Evolutionary conservation across 2,888 invertebrate species (phyloP).

Genomic region (Brachynemurus nebulosus): DNA sequence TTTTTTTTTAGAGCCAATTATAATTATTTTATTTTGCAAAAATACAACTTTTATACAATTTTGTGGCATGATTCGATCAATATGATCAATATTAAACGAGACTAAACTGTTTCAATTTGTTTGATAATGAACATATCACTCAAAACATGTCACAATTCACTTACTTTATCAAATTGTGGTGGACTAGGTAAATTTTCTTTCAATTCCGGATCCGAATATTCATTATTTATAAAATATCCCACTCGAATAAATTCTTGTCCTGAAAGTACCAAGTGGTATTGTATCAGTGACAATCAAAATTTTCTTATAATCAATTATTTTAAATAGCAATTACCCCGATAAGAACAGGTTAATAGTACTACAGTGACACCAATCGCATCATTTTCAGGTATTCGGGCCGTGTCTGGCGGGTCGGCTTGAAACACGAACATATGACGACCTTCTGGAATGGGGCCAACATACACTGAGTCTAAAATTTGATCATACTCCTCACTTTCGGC

Average conservation of each 20-base stretch:
- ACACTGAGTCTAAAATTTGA: slow-evolving; percentile 92
- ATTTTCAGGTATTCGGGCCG: slow-evolving; percentile 82
- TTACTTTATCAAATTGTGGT: slow-evolving; percentile 87
- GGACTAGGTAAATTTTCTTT: slow-evolving; percentile 87
- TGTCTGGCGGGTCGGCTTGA: slow-evolving; percentile 91
- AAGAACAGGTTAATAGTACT: slow-evolving; percentile 87
- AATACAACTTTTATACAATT: too few relatives aligned
- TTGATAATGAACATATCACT: too few relatives aligned
- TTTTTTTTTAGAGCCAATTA: too few relatives aligned
- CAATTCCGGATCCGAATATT: slow-evolving; percentile 85
- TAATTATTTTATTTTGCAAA: too few relatives aligned
- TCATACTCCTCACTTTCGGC: slow-evolving; percentile 96
- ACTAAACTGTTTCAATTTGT: too few relatives aligned
- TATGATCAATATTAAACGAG: too few relatives aligned
- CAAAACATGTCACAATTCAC: slow-evolving; percentile 24
- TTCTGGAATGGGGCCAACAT: slow-evolving; percentile 95
- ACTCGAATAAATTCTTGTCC: slow-evolving; percentile 93
- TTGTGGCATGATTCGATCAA: too few relatives aligned
- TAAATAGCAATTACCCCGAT: slow-evolving; percentile 36
- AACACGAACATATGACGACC: slow-evolving; percentile 93
- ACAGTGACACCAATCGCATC: slow-evolving; percentile 98
- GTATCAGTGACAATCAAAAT: neutral
- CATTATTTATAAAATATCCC: slow-evolving; percentile 97
- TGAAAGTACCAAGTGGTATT: neutral
- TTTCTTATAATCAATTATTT: neutral